phyloP scores from a whole-genome alignment of 2,888 invertebrate genomes.

The Chirona hameri region DNA sequence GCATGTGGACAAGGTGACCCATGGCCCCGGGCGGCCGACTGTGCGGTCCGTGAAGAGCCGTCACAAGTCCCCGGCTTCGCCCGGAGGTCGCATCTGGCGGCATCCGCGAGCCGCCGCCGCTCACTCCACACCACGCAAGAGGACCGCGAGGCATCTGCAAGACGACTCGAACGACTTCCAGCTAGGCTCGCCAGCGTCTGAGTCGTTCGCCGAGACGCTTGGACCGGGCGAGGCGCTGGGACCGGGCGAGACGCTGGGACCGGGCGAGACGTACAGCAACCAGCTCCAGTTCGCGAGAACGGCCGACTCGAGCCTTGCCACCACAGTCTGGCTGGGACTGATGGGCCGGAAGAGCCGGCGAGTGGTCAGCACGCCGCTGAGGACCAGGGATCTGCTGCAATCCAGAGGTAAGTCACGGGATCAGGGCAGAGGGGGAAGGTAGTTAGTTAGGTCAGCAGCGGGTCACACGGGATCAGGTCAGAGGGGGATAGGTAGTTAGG shows the following conservation, averaged over 20 bases:
- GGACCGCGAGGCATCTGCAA: background rate
- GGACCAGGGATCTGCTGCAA: background rate
- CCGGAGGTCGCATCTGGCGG: conserved; percentile 1
- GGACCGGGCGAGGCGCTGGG: too few species aligned
- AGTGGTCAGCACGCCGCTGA: conserved; percentile 1
- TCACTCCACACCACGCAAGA: background rate
- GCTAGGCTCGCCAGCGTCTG: background rate
- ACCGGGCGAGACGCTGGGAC: background rate
- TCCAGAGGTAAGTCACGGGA: background rate
- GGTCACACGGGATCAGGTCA: background rate
- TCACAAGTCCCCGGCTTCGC: too few species aligned
- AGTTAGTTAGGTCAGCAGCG: too few species aligned
- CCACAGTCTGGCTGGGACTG: background rate
- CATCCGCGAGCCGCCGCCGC: background rate
- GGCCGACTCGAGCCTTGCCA: conserved; percentile 13
- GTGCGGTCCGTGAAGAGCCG: conserved; percentile 1
- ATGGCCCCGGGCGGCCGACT: background rate
- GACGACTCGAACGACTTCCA: conserved; percentile 27
- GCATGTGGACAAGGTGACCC: conserved; percentile 27
- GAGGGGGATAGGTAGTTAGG: background rate
- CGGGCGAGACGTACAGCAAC: conserved; percentile 7
- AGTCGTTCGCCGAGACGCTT: background rate
- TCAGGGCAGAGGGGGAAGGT: too few species aligned
- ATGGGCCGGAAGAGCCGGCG: conserved; percentile 10
- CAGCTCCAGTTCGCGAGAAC: background rate